Percentiles rank a stretch among this genome's conserved stretches.
phyloP scores from a whole-genome alignment of 2,797 vertebrate genomes.

The Neostethus bicornis region DNA sequence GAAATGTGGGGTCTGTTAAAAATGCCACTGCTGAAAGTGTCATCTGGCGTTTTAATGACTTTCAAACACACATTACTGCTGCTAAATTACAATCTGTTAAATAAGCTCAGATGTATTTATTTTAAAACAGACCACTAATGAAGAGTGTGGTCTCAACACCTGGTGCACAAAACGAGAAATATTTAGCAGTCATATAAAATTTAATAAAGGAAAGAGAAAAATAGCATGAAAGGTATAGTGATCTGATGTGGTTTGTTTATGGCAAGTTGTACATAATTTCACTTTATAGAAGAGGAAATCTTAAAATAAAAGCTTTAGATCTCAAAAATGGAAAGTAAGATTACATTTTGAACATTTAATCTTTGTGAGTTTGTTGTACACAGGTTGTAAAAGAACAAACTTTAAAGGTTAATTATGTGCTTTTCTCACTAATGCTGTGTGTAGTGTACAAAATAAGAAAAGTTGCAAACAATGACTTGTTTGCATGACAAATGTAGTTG shows the following conservation, averaged over 20 bases:
- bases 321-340: slow-evolving; percentile 17
- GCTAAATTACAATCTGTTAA: slow-evolving; percentile 32
- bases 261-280: slow-evolving; percentile 30
- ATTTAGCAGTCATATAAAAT: slow-evolving; percentile 18
- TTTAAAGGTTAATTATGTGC: slow-evolving; percentile 28
- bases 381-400: slow-evolving; percentile 18
- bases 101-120: slow-evolving; percentile 4
- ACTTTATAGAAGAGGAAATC: slow-evolving; percentile 30
- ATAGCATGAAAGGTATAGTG: slow-evolving; percentile 26
- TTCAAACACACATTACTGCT: slow-evolving; percentile 21
- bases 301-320: slow-evolving; percentile 27
- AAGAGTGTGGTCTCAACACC: slow-evolving; percentile 28
- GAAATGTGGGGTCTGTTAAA: slow-evolving; percentile 14
- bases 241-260: slow-evolving; percentile 1
- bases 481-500: not conserved
- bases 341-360: slow-evolving; percentile 44
- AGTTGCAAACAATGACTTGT: too few species aligned
- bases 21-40: slow-evolving; percentile 23
- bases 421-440: slow-evolving; percentile 1
- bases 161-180: slow-evolving; percentile 28
- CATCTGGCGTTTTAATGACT: slow-evolving; percentile 16
- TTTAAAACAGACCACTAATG: slow-evolving; percentile 10
- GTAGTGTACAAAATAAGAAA: not conserved
- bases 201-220: slow-evolving; percentile 21
- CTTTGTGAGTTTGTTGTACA: slow-evolving; percentile 4